Evolutionary conservation across 2,797 vertebrate genomes (phyloP), one percentile per base, ranked within the genome.

Genomic region (Anguilla anguilla): DNA sequence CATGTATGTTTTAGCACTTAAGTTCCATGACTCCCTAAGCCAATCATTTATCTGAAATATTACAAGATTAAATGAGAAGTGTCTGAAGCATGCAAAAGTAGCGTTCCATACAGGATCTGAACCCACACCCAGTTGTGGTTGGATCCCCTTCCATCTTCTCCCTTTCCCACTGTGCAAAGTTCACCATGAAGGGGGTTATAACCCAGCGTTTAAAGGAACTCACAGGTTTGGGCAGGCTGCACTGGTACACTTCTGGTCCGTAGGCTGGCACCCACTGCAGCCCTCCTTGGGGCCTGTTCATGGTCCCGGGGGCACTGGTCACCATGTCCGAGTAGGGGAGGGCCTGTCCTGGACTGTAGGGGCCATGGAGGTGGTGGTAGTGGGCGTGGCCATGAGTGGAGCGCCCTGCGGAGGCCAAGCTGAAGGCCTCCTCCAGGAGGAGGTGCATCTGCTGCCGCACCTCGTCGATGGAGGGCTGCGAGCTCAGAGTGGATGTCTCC

Each of bases 361-460:
- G 94, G 39, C 98, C 96, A 67, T 96, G 93, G 89, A 94, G 94
- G 39, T 96, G 97, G 86, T 96, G 93, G 67, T 97, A 97, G 87
- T 95, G 95, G 91, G 96, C 97, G 81, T 97, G 95, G 90, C 95
- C 96, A 72, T 97, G 97, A 86, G 97, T 97, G 7, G 97, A 96
- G 5, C 98, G 98, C 59, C 98, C 98, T 0, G 98, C 97, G 0
- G 98, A 99, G 2, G 98, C 99, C 94, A 99, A 94, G 93, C 98
- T 99, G 95, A 99, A 99, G 28, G 99, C 99, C 92, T 99, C 98
- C 93, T 99, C 99, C 93, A 99, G 95, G 87, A 99, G 96, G 95
- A 99, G 96, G 93, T 99, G 99, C 99, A 99, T 99, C 96, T 99
- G 99, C 90, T 99, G 98, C 39, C 99, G 95, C 89, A 99, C 99